Percentiles rank a stretch among this genome's conserved stretches.
phyloP scores from a whole-genome alignment of 2,888 invertebrate genomes.

The Chrysolina haemoptera region DNA sequence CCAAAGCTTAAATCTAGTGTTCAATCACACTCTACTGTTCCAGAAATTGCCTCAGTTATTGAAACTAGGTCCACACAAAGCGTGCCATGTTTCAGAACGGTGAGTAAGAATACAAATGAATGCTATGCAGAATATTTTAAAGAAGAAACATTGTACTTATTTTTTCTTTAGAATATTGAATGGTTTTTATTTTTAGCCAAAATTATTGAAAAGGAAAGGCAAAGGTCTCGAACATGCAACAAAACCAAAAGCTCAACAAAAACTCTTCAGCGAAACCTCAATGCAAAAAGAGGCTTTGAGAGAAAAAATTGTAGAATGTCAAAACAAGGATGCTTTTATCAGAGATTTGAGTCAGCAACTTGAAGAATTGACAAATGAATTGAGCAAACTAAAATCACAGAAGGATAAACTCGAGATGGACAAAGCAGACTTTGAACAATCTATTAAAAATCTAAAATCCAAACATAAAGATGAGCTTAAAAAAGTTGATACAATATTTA shows the following conservation, averaged over 20 bases:
- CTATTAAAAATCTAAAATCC: slow-evolving; percentile 68
- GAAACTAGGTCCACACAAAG: slow-evolving; percentile 45
- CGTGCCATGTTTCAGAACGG: slow-evolving; percentile 47
- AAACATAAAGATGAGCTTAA: slow-evolving; percentile 68
- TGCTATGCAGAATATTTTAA: slow-evolving; percentile 3
- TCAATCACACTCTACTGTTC: slow-evolving; percentile 55
- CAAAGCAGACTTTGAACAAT: slow-evolving; percentile 66
- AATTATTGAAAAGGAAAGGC: slow-evolving; percentile 57
- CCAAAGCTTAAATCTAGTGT: slow-evolving; percentile 66
- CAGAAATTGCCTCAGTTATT: slow-evolving; percentile 60
- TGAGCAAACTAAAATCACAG: slow-evolving; percentile 68
- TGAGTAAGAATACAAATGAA: slow-evolving; percentile 36
- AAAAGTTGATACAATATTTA: slow-evolving; percentile 66
- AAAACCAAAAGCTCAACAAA: slow-evolving; percentile 26
- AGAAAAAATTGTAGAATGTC: slow-evolving; percentile 72
- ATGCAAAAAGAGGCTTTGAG: slow-evolving; percentile 66
- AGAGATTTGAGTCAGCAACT: slow-evolving; percentile 71
- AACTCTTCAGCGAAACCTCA: slow-evolving; percentile 41
- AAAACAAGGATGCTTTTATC: slow-evolving; percentile 71
- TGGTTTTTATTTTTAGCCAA: slow-evolving; percentile 60
- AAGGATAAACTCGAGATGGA: slow-evolving; percentile 66
- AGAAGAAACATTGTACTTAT: not conserved
- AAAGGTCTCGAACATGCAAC: slow-evolving; percentile 38
- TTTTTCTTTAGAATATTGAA: slow-evolving; percentile 3
- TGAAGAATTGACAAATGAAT: slow-evolving; percentile 71